These are phyloP conservation scores for Dryobota labecula DNA, from an alignment of 2,888 invertebrate genomes.

Conservation along the genomic window DNA sequence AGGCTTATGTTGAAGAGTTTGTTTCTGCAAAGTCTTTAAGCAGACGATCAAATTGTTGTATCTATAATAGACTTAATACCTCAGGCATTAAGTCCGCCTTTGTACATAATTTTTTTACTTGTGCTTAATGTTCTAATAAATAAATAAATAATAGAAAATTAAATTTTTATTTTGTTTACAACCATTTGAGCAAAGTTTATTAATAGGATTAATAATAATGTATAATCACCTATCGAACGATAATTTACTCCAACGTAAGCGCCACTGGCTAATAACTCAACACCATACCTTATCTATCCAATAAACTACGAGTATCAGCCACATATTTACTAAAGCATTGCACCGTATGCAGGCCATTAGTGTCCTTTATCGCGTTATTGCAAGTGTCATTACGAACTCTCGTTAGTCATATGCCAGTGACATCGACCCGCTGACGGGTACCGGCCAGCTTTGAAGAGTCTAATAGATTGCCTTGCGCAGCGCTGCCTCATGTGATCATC, in stretches of 20 bases:
- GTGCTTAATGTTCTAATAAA: no score
- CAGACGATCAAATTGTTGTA: constrained; percentile 1
- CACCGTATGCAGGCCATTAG: constrained; percentile 58
- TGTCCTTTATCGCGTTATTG: constrained; percentile 63
- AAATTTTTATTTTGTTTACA: neutral
- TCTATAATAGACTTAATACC: no score
- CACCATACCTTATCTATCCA: constrained; percentile 33
- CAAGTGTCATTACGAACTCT: constrained; percentile 66
- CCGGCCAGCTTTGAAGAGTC: constrained; percentile 59
- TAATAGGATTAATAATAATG: neutral
- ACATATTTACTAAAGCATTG: constrained; percentile 53
- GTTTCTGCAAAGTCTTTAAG: neutral
- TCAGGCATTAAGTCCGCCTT: no score
- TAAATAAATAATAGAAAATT: no score
- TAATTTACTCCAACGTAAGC: neutral
- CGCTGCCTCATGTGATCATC: constrained; percentile 40
- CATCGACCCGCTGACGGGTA: constrained; percentile 63
- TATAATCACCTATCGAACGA: neutral
- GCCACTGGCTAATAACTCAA: constrained; percentile 23
- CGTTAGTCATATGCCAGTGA: constrained; percentile 66
- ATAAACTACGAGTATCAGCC: constrained; percentile 44
- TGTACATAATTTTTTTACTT: no score
- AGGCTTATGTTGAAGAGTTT: constrained; percentile 2
- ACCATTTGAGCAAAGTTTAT: no score
- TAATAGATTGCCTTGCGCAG: constrained; percentile 61